Conservation (phyloP, 30 jellyfish, hydroid and myxozoan genomes). For the Mastigias papua region DNA sequence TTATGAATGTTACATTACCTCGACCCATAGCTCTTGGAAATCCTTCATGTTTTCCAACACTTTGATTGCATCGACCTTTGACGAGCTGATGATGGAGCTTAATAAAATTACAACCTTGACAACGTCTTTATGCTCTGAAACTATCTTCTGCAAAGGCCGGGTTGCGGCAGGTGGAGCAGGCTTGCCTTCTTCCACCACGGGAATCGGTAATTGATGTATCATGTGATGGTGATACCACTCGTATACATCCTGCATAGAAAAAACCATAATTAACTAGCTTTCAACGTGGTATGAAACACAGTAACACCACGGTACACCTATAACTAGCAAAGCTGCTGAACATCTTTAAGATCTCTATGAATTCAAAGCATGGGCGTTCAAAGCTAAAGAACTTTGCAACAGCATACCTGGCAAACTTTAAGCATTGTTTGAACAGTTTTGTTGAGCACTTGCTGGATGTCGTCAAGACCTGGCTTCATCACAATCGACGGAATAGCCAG, state of each 20-base stretch:
- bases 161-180: slow-evolving; percentile 75
- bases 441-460: slow-evolving; percentile 78
- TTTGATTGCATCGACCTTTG: slow-evolving; percentile 84
- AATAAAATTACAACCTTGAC: slow-evolving; percentile 75
- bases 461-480: slow-evolving; percentile 83
- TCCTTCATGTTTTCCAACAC: slow-evolving; percentile 78
- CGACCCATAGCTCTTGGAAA: slow-evolving; percentile 86
- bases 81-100: slow-evolving; percentile 85
- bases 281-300: too few relatives aligned
- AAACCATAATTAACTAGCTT: too few relatives aligned
- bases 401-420: slow-evolving; percentile 65
- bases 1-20: too few relatives aligned
- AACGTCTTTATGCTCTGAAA: slow-evolving; percentile 85
- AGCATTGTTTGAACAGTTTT: slow-evolving; percentile 80
- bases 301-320: too few relatives aligned
- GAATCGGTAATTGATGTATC: slow-evolving; percentile 75
- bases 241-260: slow-evolving; percentile 55
- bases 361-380: not conserved
- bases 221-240: slow-evolving; percentile 86
- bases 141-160: slow-evolving; percentile 76
- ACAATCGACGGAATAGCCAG: slow-evolving; percentile 81
- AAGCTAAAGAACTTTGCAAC: not conserved
- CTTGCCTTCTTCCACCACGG: slow-evolving; percentile 81
- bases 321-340: not conserved
- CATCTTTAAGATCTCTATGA: not conserved